Percentiles rank a stretch among this genome's conserved stretches.
Evolutionary conservation across 2,888 invertebrate genomes (phyloP).

Genomic region (Pammene aurita): DNA sequence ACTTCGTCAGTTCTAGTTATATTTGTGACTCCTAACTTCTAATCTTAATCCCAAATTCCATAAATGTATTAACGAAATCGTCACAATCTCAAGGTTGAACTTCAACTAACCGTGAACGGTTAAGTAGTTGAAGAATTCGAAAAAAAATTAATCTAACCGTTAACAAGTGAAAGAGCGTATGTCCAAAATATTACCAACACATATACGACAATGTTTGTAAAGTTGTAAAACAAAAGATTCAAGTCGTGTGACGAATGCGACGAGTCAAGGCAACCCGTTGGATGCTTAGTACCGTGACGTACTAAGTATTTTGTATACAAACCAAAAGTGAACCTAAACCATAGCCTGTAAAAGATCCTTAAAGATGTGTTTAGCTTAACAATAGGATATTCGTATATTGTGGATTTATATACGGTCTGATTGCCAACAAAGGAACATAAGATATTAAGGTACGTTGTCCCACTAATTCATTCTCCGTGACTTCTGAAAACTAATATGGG

Average conservation of each 20-base stretch:
- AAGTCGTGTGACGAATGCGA: conserved; percentile 10
- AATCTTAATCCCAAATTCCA: neutral
- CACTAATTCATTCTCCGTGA: neutral
- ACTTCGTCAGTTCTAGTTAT: neutral
- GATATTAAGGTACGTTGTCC: conserved; percentile 6
- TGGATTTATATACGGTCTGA: conserved; percentile 28
- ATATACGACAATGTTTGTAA: neutral
- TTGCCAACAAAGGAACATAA: conserved; percentile 20
- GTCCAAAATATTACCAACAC: neutral
- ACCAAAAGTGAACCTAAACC: neutral
- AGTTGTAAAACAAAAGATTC: conserved; percentile 21
- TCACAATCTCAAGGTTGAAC: neutral
- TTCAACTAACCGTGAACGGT: conserved; percentile 22
- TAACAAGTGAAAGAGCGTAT: conserved; percentile 17
- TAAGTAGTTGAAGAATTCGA: conserved; percentile 11
- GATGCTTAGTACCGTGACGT: conserved; percentile 24
- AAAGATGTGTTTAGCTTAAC: neutral
- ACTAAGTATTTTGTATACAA: neutral
- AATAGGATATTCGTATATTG: neutral
- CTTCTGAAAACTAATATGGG: conserved; percentile 7
- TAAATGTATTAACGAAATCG: conserved; percentile 5
- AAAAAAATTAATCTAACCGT: conserved; percentile 23
- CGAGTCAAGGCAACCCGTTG: conserved; percentile 8
- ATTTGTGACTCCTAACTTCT: neutral
- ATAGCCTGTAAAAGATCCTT: neutral